Evolutionary conservation across 2,888 invertebrate genomes (phyloP).

Genomic region (Acleris literana): DNA sequence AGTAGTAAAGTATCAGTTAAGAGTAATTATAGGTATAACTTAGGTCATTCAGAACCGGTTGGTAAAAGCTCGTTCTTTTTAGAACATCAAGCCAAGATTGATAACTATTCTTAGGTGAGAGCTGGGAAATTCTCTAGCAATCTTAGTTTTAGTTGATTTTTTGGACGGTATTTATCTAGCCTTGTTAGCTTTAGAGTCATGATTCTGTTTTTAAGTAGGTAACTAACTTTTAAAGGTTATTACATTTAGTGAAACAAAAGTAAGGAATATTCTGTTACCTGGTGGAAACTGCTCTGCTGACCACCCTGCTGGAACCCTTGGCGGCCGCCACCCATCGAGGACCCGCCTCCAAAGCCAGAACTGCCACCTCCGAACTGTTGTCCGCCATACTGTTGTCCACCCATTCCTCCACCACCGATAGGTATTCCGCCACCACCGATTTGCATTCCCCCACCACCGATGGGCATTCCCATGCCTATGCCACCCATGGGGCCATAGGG

Average conservation of each 20-base stretch:
- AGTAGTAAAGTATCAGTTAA: no score
- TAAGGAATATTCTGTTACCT: slow-evolving; percentile 11
- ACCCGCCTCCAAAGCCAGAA: slow-evolving; percentile 30
- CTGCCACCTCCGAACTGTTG: slow-evolving; percentile 27
- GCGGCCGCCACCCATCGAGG: slow-evolving; percentile 2
- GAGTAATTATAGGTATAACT: no score
- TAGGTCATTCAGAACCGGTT: no score
- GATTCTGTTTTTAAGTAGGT: no score
- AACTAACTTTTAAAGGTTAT: no score
- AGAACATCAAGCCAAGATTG: no score
- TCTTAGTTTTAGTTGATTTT: no score
- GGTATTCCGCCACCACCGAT: not conserved
- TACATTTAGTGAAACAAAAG: not conserved
- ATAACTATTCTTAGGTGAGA: no score
- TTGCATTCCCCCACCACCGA: slow-evolving; percentile 12
- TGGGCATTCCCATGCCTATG: slow-evolving; percentile 1
- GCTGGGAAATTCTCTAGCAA: no score
- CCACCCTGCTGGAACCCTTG: slow-evolving; percentile 27
- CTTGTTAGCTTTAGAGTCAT: no score
- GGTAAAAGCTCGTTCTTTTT: no score
- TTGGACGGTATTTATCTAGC: no score
- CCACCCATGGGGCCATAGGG: slow-evolving; percentile 21
- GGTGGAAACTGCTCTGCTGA: slow-evolving; percentile 33
- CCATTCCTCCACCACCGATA: not conserved
- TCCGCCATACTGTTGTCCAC: slow-evolving; percentile 19